Base-by-base conservation (phyloP, 2,113 vertebrate genomes). In the Rhinolophus sinicus region DNA sequence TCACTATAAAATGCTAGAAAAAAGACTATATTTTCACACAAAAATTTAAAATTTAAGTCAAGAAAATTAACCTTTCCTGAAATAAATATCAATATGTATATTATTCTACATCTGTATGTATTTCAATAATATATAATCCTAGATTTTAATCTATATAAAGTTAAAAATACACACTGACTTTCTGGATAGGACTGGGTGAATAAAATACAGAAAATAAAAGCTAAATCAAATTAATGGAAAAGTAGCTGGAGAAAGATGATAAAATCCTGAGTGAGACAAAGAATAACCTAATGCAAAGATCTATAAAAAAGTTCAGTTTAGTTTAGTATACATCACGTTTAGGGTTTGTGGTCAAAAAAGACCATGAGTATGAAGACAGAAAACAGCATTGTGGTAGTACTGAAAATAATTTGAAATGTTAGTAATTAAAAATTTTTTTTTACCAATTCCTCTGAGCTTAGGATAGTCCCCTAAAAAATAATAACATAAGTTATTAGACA, bases 401-500 rank as follows among this genome's bases (percentile, higher is more conserved):
- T 67, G 19, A 72, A 93, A 92, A 85, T 19, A 92, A 88, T 81
- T 92, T 58, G 62, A 77, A 94, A 94, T 82, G 12, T 54, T 64
- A 96, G 72, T 91, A 97, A 84, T 92, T 58, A 65, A 92, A 30
- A 28, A 40, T 6, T 54, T 93, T 40, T 94, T 44, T 54, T 97
- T 95, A 94, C 56, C 67, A 78, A 52, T 98, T 98, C 93, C 50
- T 98, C 93, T 62, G 97, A 97, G n/a, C 80, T 98, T 84, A 97
- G 88, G 47, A 97, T 84, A 80, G 67, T n/a, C 81, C 94, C 90
- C 75, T 97, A 96, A 3, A 97, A 96, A 94, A 83, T n/a, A 92
- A 47, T 0, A 81, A 72, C 1, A 93, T 4, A 85, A 64, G 4
- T n/a, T 86, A 60, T 96, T 96, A 96, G 73, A 90, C 38, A 96